phyloP scores from a whole-genome alignment of 2,113 vertebrate genomes.

The Mus spicilegus region DNA sequence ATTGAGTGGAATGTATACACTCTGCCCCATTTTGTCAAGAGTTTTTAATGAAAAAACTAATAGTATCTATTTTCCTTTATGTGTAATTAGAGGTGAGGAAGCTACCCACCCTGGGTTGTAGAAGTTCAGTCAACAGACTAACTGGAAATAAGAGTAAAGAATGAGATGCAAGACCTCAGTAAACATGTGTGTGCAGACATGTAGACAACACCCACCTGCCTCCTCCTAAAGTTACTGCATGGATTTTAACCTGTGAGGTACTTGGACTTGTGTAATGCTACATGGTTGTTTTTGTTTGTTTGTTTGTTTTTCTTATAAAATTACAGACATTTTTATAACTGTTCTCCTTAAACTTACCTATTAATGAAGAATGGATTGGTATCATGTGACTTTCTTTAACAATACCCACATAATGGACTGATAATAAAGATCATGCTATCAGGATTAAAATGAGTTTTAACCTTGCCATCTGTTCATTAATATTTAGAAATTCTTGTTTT shows the following conservation, averaged over 20 bases:
- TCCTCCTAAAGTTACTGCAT: background rate
- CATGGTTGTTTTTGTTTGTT: background rate
- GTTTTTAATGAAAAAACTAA: background rate
- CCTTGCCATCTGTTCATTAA: background rate
- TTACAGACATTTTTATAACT: background rate
- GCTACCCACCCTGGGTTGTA: background rate
- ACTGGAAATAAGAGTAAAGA: background rate
- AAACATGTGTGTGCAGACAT: background rate
- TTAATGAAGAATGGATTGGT: background rate
- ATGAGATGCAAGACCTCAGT: background rate
- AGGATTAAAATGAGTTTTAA: background rate
- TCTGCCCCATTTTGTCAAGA: background rate
- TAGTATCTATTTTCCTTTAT: background rate
- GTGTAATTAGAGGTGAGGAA: background rate
- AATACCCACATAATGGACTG: background rate
- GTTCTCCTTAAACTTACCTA: no score
- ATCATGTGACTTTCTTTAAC: background rate
- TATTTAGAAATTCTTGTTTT: background rate
- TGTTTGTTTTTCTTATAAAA: background rate
- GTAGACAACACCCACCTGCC: background rate
- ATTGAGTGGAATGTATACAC: background rate
- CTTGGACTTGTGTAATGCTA: background rate
- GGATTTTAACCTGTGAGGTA: background rate
- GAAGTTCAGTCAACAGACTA: background rate
- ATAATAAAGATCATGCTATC: background rate